Evolutionary conservation across 2,797 vertebrate species (phyloP).

Genomic region (Sarcoramphus papa): DNA sequence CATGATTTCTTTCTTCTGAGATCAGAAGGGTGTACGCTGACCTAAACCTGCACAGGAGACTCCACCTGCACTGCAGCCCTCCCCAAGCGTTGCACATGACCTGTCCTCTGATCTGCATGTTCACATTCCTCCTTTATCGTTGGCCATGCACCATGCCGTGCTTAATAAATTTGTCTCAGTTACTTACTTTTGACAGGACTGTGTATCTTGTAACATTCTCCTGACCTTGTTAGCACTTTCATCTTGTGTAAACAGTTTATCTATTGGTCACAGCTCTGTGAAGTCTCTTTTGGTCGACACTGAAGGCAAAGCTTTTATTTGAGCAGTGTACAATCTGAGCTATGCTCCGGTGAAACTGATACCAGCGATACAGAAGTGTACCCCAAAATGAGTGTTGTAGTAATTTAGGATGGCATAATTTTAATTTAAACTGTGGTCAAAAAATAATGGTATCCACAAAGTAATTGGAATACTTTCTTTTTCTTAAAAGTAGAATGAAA

Average conservation of each 20-base stretch:
- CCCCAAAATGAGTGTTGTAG: background rate
- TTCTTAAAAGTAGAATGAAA: background rate
- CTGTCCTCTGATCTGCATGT: background rate
- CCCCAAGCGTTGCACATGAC: rapidly evolving
- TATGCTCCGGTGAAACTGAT: background rate
- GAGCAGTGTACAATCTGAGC: background rate
- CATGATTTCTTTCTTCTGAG: background rate
- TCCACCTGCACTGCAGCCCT: background rate
- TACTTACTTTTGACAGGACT: background rate
- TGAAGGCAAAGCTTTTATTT: background rate
- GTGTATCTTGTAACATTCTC: background rate
- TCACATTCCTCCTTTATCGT: background rate
- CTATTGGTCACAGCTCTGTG: background rate
- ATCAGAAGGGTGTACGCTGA: background rate
- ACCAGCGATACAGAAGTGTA: background rate
- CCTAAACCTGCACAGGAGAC: background rate
- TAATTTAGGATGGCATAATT: background rate
- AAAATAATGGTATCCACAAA: background rate
- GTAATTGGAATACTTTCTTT: background rate
- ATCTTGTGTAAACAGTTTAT: background rate
- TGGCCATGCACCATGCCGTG: background rate
- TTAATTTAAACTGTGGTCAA: background rate
- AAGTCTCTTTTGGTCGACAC: background rate
- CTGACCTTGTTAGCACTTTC: background rate
- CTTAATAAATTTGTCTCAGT: background rate